Evolutionary conservation across 2,888 invertebrate genomes (phyloP).

Genomic region (Macrophya alboannulata): DNA sequence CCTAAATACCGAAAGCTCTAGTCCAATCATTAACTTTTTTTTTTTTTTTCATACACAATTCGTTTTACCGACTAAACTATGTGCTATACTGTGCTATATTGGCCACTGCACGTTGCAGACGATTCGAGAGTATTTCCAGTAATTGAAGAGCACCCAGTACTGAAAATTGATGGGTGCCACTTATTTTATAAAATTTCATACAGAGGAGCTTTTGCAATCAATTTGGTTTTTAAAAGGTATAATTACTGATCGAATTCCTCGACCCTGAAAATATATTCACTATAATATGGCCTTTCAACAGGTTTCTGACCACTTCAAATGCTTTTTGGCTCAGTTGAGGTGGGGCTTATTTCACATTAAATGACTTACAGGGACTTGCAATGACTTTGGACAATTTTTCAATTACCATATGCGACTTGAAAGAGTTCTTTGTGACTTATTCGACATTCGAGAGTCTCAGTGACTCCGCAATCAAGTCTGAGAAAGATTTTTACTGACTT

Average conservation of each 20-base stretch:
- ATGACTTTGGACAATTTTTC: neutral
- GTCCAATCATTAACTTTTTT: neutral
- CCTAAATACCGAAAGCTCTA: neutral
- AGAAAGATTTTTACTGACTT: neutral
- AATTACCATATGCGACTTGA: neutral
- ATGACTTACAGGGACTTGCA: neutral
- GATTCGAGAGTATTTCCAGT: slow-evolving; percentile 30
- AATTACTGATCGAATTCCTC: neutral
- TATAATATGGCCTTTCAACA: neutral
- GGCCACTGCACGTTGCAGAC: neutral
- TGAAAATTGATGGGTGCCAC: slow-evolving; percentile 29
- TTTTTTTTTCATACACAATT: neutral
- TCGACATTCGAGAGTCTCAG: neutral
- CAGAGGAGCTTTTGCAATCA: slow-evolving; percentile 8
- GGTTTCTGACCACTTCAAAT: neutral
- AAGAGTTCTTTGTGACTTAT: neutral
- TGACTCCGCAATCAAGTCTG: neutral
- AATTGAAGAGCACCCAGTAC: slow-evolving; percentile 24
- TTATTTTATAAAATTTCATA: neutral
- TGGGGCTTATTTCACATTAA: neutral
- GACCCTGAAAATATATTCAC: neutral
- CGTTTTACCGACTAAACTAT: neutral
- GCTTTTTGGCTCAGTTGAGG: neutral
- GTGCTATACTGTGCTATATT: neutral
- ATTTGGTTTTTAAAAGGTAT: neutral